Base-by-base conservation (phyloP, 1,140 invertebrate genomes). In the Philopotamus ludificatus region DNA sequence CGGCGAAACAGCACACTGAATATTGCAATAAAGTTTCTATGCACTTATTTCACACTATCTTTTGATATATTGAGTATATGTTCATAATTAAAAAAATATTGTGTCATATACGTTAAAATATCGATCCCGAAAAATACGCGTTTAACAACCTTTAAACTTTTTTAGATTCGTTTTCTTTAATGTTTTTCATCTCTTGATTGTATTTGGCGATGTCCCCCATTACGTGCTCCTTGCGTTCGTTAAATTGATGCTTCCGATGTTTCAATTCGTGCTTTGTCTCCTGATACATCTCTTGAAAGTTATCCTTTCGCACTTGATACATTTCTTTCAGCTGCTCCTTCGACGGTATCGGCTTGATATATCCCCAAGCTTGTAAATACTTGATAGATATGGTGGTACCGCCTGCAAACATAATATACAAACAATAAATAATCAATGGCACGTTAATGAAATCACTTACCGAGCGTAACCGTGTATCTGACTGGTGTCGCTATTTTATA, bases 401-500 rank as follows among this genome's bases (percentile, higher is more conserved):
- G 73, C 85, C 86, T 82, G 39, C 18, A 42, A 45, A 23, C 1
- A 23, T 15, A 15, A 22, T 44, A 45, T 34, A 9, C n/a, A 15
- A 20, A 44, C 22, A 20, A 12, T 8, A 55, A 9, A n/a, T n/a
- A n/a, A 55, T 15, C 3, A 39, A 58, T 4, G 25, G 25, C 12
- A 3, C 7, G 9, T 41, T 9, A n/a, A n/a, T 44, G 4, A 1
- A 53, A 49, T 70, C 44, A 75, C 75, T 83, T 81, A 90, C 88
- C 91, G 71, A 98, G 72, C 22, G 95, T 97, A 0, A 96, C 87
- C 1, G 92, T 90, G 79, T 97, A 98, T 71, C 95, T 81, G 12
- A 92, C 72, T 1, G 95, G 95, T 18, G 94, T 95, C 12, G 88
- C 87, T 67, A 97, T 81, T 83, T 98, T 97, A 75, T 97, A 98